Evolutionary conservation across 2,797 vertebrate species (phyloP).

Genomic region (Tokudaia muenninki): DNA sequence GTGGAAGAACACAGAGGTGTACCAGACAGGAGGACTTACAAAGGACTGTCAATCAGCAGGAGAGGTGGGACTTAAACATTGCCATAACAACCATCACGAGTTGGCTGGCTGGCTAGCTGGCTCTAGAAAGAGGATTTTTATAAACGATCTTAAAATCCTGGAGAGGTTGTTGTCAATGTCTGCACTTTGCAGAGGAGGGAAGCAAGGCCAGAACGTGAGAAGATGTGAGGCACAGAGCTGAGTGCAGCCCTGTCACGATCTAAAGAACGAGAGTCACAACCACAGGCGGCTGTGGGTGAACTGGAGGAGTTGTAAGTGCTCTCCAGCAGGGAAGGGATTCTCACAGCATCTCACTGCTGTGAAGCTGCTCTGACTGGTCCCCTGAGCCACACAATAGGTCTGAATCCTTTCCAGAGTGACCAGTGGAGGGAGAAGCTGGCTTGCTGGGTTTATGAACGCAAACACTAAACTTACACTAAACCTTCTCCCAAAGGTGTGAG

Average conservation of each 20-base stretch:
- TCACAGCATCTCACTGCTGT: background rate
- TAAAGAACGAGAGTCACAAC: background rate
- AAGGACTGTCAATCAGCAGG: background rate
- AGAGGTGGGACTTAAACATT: background rate
- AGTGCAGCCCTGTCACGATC: accelerated
- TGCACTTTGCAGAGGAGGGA: background rate
- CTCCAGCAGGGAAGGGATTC: background rate
- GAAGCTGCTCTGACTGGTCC: background rate
- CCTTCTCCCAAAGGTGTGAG: background rate
- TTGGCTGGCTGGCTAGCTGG: background rate
- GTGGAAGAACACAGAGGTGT: background rate
- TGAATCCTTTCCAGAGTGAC: background rate
- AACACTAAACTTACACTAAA: background rate
- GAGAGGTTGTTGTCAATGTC: background rate
- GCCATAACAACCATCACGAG: background rate
- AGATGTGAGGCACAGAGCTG: background rate
- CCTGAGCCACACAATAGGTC: accelerated
- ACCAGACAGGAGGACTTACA: background rate
- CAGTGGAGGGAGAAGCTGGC: background rate
- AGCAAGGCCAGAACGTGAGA: background rate
- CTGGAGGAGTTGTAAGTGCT: accelerated
- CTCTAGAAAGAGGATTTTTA: background rate
- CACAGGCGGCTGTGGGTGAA: accelerated
- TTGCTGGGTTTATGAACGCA: background rate
- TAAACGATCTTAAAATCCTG: background rate